phyloP scores from a whole-genome alignment of 1,140 invertebrate genomes.

The Drosophila nannoptera region DNA sequence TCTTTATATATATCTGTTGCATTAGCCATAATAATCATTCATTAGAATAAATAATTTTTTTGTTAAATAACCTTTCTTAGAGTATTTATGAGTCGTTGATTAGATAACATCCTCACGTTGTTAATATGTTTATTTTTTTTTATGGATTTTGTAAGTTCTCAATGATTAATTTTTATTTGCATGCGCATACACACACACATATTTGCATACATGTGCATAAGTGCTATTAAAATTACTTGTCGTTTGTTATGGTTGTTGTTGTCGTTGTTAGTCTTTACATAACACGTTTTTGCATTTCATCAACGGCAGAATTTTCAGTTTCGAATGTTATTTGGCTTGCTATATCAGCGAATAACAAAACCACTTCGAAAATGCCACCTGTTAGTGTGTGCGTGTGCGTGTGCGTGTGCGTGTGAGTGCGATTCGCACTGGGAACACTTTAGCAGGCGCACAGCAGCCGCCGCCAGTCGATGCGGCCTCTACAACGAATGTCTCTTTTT shows the following conservation, averaged over 20 bases:
- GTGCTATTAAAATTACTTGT: constrained; percentile 56
- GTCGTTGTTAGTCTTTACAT: constrained; percentile 54
- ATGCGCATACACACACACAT: constrained; percentile 33
- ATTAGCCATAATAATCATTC: not conserved
- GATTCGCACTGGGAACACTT: constrained; percentile 44
- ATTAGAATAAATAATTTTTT: not conserved
- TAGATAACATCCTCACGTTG: constrained; percentile 11
- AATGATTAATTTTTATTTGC: constrained; percentile 70
- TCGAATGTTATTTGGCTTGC: constrained; percentile 43
- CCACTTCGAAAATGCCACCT: constrained; percentile 45
- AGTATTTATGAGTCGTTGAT: constrained; percentile 15
- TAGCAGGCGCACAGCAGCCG: constrained; percentile 56
- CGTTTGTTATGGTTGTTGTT: constrained; percentile 1
- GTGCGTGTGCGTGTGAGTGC: constrained; percentile 15
- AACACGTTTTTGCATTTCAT: constrained; percentile 70
- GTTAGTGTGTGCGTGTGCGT: constrained; percentile 27
- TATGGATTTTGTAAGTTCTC: constrained; percentile 58
- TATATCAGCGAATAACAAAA: constrained; percentile 11
- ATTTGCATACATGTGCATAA: constrained; percentile 41
- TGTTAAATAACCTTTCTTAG: constrained; percentile 6
- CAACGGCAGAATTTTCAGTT: constrained; percentile 57
- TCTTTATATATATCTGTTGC: not conserved
- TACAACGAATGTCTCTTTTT: constrained; percentile 34
- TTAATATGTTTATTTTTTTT: constrained; percentile 45
- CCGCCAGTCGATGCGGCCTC: constrained; percentile 6